Percentiles rank a stretch among this genome's conserved stretches.
Conservation (phyloP, 2,797 vertebrate genomes). For the Labroides dimidiatus region DNA sequence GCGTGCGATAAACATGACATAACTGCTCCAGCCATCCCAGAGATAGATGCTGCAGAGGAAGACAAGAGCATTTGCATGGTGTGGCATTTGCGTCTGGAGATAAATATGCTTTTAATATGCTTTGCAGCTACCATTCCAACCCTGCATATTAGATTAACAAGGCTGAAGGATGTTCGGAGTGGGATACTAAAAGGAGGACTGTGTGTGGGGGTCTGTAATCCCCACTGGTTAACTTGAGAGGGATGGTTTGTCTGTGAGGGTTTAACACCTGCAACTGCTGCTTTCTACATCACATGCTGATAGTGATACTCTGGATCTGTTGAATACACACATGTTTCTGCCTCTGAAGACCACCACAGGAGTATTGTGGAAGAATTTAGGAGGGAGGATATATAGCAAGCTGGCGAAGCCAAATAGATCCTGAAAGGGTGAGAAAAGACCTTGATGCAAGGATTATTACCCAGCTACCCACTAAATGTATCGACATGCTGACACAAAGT, state of each 20-base stretch:
- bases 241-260: slow-evolving; percentile 34
- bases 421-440: too few relatives aligned
- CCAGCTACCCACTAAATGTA: too few relatives aligned
- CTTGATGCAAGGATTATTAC: too few relatives aligned
- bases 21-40: slow-evolving; percentile 36
- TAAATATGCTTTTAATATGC: slow-evolving; percentile 62
- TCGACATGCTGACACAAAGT: too few relatives aligned
- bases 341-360: slow-evolving; percentile 6
- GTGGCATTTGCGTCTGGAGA: slow-evolving; percentile 59
- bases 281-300: slow-evolving; percentile 5
- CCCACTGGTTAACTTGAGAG: slow-evolving; percentile 15
- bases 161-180: slow-evolving; percentile 41
- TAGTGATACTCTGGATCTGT: slow-evolving; percentile 22
- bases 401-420: too few relatives aligned
- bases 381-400: too few relatives aligned
- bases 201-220: slow-evolving; percentile 19
- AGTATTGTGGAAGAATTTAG: neutral
- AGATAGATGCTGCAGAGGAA: slow-evolving; percentile 13
- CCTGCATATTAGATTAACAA: slow-evolving; percentile 48
- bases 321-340: slow-evolving; percentile 21
- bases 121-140: slow-evolving; percentile 41
- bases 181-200: slow-evolving; percentile 33
- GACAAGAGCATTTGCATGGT: slow-evolving; percentile 63
- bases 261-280: slow-evolving; percentile 31
- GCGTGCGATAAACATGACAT: slow-evolving; percentile 43